Percentiles rank a stretch among this genome's conserved stretches.
Conservation (phyloP, 2,888 invertebrate species). For the Morpho deidamia region DNA sequence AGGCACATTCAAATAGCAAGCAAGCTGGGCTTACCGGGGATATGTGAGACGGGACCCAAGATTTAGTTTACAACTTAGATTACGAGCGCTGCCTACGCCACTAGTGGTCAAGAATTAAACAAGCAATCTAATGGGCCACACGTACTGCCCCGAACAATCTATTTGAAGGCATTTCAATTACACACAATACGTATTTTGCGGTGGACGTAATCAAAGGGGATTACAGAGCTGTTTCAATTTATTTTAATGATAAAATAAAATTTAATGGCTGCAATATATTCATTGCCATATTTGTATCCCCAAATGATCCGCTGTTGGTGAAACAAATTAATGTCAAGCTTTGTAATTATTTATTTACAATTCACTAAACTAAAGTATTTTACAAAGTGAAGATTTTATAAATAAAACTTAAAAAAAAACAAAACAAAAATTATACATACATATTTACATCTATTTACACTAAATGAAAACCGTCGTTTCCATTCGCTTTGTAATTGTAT, state of each 20-base stretch:
- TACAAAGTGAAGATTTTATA: too few species aligned
- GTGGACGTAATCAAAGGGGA: constrained; percentile 32
- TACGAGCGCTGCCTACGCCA: constrained; percentile 41
- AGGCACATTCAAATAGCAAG: constrained; percentile 68
- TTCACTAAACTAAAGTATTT: too few species aligned
- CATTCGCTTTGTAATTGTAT: constrained; percentile 7
- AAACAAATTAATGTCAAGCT: constrained; percentile 7
- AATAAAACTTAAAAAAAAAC: too few species aligned
- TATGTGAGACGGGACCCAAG: constrained; percentile 73
- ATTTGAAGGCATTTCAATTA: constrained; percentile 53
- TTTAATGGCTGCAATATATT: constrained; percentile 26
- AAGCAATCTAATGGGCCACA: constrained; percentile 61
- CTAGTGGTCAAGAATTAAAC: constrained; percentile 74
- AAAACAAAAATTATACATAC: too few species aligned
- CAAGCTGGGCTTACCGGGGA: constrained; percentile 67
- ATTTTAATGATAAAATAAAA: constrained; percentile 30
- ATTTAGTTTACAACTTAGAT: constrained; percentile 77
- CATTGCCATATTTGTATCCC: constrained; percentile 25
- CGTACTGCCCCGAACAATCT: constrained; percentile 44
- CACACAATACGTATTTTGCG: constrained; percentile 33
- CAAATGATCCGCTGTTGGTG: constrained; percentile 13
- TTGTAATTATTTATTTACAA: too few species aligned
- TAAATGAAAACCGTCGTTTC: too few species aligned
- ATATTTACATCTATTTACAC: too few species aligned
- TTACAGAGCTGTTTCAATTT: constrained; percentile 28